Evolutionary conservation across 2,888 invertebrate species (phyloP), one percentile per base, ranked within the genome.

Genomic region (Euplexia lucipara): DNA sequence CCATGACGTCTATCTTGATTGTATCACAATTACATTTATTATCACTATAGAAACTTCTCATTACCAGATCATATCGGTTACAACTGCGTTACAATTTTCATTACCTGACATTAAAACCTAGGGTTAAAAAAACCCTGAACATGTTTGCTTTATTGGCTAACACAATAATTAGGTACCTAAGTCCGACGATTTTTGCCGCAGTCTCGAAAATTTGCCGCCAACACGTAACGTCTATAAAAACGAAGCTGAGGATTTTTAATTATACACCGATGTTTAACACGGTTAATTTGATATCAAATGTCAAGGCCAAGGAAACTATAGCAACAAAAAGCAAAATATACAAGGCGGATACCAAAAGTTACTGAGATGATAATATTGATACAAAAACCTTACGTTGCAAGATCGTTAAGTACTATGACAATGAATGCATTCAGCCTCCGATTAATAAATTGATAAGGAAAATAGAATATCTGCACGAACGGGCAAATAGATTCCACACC

Each of bases 221-320:
- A 41, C 72, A 76, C 63, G 58, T 51, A 66, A 63, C 10, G 30
- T 26, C 32, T 22, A 78, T 78, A 49, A 65, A 81, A 41, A 53
- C 12, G 26, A 60, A 45, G 39, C 37, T 60, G 34, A 54, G 16
- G 44, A 30, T 52, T 30, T 65, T 63, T 70, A 51, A 72, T 75
- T 64, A 47, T 37, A 62, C 49, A 14, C 20, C 49, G 61, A 14
- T 48, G 10, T 47, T 56, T 44, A 26, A 63, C 57, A 62, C n/a
- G 51, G 51, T 68, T 45, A 57, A 32, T 20, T 49, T 53, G 47
- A 42, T 70, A 70, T 47, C 57, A 51, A 81, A 83, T 79, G 69
- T 78, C 78, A 84, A 82, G 79, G 83, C 56, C 62, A 37, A 39
- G 41, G 41, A 62, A 53, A 60, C 57, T 51, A 42, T 44, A 54